Base-by-base conservation (phyloP, 2,888 invertebrate species). In the Sinhomidia bicolor region DNA sequence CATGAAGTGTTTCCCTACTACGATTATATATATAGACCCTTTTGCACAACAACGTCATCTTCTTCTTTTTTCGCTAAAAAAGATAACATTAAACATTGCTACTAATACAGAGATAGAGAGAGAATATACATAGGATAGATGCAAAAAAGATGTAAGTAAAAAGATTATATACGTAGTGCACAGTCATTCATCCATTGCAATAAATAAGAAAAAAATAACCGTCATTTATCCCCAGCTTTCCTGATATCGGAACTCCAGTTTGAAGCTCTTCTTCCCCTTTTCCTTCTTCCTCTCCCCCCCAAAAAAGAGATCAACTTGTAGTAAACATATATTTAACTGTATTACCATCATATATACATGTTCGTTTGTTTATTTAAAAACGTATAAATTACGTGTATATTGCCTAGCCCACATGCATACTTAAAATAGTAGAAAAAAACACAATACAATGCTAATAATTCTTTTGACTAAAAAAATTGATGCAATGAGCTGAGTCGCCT, bases 1-100 rank as follows among this genome's bases (percentile, higher is more conserved):
- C 76, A 60, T 23, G 17, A 54, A 81, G 65, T 44, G 36, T 29
- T 62, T 44, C n/a, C n/a, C n/a, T n/a, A n/a, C n/a, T n/a, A n/a
- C n/a, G n/a, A n/a, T n/a, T n/a, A n/a, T n/a, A n/a, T 10, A 4
- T 26, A 47, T n/a, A 74, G 47, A 74, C 10, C 6, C 74, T 47
- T 47, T 74, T 44, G 12, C 44, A 47, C 47, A 47, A 74, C 26
- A 47, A 74, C 26, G 10, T 74, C 29, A 23, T 9, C 12, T 36
- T 12, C 44, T 26, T 23, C 26, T 6, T 17, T 36, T 36, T 23
- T 36, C 60, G 20, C n/a, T 14, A 79, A 44, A 23, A 80, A 29
- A 23, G n/a, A 76, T 76, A 29, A 74, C 12, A 71, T 12, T 65
- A 29, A 41, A 81, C 29, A 14, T 44, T 41, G 78, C 32, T 62